Base-by-base conservation (phyloP, 2,113 vertebrate species). In the Megaleporinus macrocephalus region DNA sequence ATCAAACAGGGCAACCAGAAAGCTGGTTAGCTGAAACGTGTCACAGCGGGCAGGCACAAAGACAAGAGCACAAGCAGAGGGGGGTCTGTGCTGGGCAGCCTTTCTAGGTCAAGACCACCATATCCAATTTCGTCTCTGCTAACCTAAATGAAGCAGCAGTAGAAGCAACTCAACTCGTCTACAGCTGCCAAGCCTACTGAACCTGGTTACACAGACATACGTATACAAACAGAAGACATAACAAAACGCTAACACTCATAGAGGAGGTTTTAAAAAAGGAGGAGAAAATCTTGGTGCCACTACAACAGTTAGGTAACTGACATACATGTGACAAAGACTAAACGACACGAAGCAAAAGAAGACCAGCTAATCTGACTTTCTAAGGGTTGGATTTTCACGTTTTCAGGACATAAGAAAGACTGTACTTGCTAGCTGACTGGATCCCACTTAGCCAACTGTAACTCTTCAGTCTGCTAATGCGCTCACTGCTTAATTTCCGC, bases 91-190 rank as follows among this genome's bases (percentile, higher is more conserved):
- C 65, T 69, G 18, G 33, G 16, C 10, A 41, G 63, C 16, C 1
- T 69, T 69, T 69, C 30, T 69, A 69, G 66, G 66, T 70, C 66
- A 70, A 70, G 36, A 29, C 33, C 33, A 44, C 36, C 65, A 22
- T 22, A 41, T 70, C 66, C 66, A 44, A 41, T 70, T n/a, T 44
- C 36, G 1, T 41, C 4, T 7, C 16, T 36, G 18, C 10, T 41
- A 22, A 36, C 3, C 65, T 44, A 70, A 44, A 22, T 44, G 66
- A 5, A 70, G 66, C 20, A 11, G 22, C 33, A 68, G 65, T 30
- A 20, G 5, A 4, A 66, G 20, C 29, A n/a, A 2, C 29, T 9
- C 6, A n/a, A 33, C 15, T 44, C 5, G 13, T 1, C 22, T 4
- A 36, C 26, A n/a, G 10, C 66, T 70, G n/a, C n/a, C 9, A n/a